phyloP scores from a whole-genome alignment of 2,797 vertebrate genomes.

The Trachurus trachurus region DNA sequence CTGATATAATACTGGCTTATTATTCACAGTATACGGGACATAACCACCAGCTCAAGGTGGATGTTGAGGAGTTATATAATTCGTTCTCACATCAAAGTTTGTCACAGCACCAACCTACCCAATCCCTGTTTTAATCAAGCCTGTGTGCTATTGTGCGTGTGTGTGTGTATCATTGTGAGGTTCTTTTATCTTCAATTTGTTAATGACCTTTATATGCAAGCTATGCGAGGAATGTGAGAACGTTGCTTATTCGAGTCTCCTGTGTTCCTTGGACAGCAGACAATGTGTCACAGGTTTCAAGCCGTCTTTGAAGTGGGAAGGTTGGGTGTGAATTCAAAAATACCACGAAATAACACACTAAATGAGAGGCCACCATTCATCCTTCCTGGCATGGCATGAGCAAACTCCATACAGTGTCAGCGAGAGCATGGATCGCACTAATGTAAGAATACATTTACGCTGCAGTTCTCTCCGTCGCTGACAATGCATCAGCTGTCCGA shows the following conservation, averaged over 20 bases:
- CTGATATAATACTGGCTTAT: constrained; percentile 35
- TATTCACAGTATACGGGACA: constrained; percentile 44
- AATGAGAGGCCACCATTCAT: constrained; percentile 63
- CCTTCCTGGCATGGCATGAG: constrained; percentile 35
- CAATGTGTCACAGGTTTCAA: constrained; percentile 61
- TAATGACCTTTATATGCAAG: constrained; percentile 71
- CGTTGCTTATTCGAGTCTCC: constrained; percentile 59
- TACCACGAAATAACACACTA: constrained; percentile 56
- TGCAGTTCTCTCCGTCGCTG: neutral
- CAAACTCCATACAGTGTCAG: constrained; percentile 4
- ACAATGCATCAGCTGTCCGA: constrained; percentile 48
- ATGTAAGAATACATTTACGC: constrained; percentile 25
- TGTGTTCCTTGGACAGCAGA: constrained; percentile 66
- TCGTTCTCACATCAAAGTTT: constrained; percentile 42
- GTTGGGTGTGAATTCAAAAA: constrained; percentile 66
- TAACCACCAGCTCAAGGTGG: constrained; percentile 16
- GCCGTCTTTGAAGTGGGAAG: constrained; percentile 55
- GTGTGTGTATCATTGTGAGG: constrained; percentile 5
- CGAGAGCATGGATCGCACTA: constrained; percentile 6
- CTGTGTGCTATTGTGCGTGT: constrained; percentile 5
- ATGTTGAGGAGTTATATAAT: constrained; percentile 38
- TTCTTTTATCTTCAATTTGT: constrained; percentile 53
- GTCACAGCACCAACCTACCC: constrained; percentile 41
- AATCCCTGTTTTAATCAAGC: constrained; percentile 39
- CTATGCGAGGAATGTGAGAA: constrained; percentile 68